Evolutionary conservation across 2,888 invertebrate genomes (phyloP).

Genomic region (Lepidocyrtoides sp.): DNA sequence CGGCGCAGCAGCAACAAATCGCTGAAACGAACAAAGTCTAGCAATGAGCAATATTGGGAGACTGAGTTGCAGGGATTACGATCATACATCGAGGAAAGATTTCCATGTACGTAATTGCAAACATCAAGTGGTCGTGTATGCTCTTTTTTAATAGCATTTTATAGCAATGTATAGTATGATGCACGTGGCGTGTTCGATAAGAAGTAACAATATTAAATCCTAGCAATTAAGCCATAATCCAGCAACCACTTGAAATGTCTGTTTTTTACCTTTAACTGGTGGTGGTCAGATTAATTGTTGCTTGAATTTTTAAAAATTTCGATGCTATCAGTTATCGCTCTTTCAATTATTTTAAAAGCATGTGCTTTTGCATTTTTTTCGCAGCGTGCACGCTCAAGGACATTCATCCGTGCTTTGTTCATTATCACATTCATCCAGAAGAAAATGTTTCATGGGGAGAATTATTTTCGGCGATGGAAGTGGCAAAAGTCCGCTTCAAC

Average conservation of each 20-base stretch:
- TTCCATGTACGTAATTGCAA: slow-evolving; percentile 82
- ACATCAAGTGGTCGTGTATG: too few species aligned
- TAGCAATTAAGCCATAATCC: not conserved
- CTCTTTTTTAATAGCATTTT: not conserved
- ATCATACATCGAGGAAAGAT: slow-evolving; percentile 83
- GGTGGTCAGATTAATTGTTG: too few species aligned
- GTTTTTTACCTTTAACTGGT: not conserved
- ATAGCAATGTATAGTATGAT: not conserved
- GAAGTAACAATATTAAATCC: not conserved
- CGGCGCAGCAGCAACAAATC: slow-evolving; percentile 73
- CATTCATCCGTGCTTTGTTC: slow-evolving; percentile 85
- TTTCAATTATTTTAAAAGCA: not conserved
- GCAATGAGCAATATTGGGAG: slow-evolving; percentile 81
- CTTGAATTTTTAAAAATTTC: too few species aligned
- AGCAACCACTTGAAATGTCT: not conserved
- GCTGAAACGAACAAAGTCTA: slow-evolving; percentile 53
- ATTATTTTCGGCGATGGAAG: slow-evolving; percentile 89
- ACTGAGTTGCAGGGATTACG: slow-evolving; percentile 82
- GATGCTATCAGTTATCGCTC: too few species aligned
- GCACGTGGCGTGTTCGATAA: not conserved
- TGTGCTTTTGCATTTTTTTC: slow-evolving; percentile 19
- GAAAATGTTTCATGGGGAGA: slow-evolving; percentile 89
- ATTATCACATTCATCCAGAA: slow-evolving; percentile 80
- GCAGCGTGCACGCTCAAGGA: slow-evolving; percentile 85
- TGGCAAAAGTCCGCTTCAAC: slow-evolving; percentile 88